Evolutionary conservation across 2,888 invertebrate genomes (phyloP), one percentile per base, ranked within the genome.

Genomic region (Polydrusus tereticollis): DNA sequence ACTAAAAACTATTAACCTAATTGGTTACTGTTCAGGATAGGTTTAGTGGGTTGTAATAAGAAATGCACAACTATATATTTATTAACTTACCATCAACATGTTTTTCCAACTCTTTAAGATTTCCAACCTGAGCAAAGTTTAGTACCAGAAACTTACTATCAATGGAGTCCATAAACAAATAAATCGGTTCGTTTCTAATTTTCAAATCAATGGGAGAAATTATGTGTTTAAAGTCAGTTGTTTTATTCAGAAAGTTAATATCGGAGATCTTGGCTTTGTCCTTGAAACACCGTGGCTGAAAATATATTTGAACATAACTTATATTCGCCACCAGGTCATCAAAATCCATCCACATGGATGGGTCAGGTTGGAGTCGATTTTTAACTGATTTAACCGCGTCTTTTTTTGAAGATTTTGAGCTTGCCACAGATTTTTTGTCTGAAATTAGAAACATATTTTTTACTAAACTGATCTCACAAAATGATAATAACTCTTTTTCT

Each of bases 311-410:
- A 3, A 85, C 16, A 20, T 66, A 29, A 6, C 73, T 69, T 4
- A 85, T 76, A 7, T 78, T 70, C 4, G 68, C 20, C 10, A 73
- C 74, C 1, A 85, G 52, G 33, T 82, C 76, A 6, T 79, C 76
- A 63, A 82, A 84, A 68, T 83, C 81, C 8, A 79, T 72, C 85
- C 85, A 85, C 41, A 80, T 58, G 18, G 80, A 78, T 4, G 80
- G 79, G 74, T 83, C 81, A 2, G 77, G 76, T 65, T 73, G 23
- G 1, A 74, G 57, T 2, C 8, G 43, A 10, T 36, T 14, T 64
- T 64, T 21, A 7, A 8, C 16, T 23, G 62, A 20, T 45, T 64
- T 26, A 1, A 33, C 33, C 47, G 59, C 36, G 12, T 12, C 18
- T 45, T 26, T 20, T 50, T 55, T 64, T 14, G 59, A 57, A 12